Percentiles rank a stretch among this genome's conserved stretches.
These are phyloP conservation scores for Napeogenes sylphis DNA, from an alignment of 2,888 invertebrate genomes.

Conservation along the genomic window DNA sequence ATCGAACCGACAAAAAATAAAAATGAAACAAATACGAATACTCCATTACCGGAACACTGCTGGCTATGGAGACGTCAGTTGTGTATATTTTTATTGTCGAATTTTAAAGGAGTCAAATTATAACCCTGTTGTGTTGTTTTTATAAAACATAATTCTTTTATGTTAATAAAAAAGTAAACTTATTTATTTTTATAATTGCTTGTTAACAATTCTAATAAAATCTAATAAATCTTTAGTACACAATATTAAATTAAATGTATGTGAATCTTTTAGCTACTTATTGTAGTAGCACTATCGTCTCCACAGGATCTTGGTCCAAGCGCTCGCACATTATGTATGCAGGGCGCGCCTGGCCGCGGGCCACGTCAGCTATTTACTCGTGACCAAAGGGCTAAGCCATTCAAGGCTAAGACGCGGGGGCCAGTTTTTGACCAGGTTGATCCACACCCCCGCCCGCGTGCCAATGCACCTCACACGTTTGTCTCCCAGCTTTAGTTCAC, in stretches of 20 bases:
- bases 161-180: no score
- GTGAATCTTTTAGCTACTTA: no score
- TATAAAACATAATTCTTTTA: no score
- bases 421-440: conserved; percentile 76
- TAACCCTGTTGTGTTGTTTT: no score
- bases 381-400: conserved; percentile 77
- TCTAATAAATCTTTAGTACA: no score
- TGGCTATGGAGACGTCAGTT: conserved; percentile 48
- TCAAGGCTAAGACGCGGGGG: conserved; percentile 74
- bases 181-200: no score
- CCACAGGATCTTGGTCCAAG: conserved; percentile 24
- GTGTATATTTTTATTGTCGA: conserved; percentile 12
- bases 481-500: conserved; percentile 26
- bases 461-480: conserved; percentile 30
- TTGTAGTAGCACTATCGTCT: conserved; percentile 20
- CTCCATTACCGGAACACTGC: conserved; percentile 65
- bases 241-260: no score
- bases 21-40: conserved; percentile 78
- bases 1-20: conserved; percentile 76
- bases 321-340: conserved; percentile 70
- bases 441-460: conserved; percentile 46
- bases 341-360: conserved; percentile 71
- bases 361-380: conserved; percentile 77
- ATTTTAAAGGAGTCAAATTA: not conserved
- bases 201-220: no score